phyloP scores from a whole-genome alignment of 2,888 invertebrate genomes.

The Phalangium opilio region DNA sequence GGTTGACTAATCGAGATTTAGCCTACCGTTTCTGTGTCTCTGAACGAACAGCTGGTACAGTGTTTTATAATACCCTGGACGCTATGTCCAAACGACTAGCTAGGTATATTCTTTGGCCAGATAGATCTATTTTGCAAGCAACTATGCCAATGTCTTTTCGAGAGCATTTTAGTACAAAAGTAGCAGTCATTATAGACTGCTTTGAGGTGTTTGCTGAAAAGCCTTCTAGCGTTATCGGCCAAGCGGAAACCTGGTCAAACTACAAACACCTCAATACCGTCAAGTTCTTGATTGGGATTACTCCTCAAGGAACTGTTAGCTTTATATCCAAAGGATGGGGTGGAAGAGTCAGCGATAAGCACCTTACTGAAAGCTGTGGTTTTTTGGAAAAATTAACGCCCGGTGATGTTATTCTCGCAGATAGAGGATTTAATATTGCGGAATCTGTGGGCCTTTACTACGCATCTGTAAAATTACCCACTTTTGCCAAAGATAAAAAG shows the following conservation, averaged over 20 bases:
- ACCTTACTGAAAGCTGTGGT: constrained; percentile 15
- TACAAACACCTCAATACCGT: constrained; percentile 22
- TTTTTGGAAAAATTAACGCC: constrained; percentile 17
- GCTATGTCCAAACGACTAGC: too few relatives aligned
- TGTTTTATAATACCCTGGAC: too few relatives aligned
- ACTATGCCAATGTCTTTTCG: neutral
- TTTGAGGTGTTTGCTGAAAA: neutral
- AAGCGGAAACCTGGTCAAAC: constrained; percentile 17
- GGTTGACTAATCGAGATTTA: too few relatives aligned
- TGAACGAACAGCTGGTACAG: too few relatives aligned
- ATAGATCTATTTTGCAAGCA: constrained; percentile 16
- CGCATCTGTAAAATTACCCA: constrained; percentile 15
- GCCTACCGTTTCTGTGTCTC: too few relatives aligned
- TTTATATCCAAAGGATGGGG: constrained; percentile 22
- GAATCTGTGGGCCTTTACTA: constrained; percentile 2
- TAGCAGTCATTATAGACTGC: constrained; percentile 1
- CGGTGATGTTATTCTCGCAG: constrained; percentile 19
- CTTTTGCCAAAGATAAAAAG: constrained; percentile 6
- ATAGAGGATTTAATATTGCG: constrained; percentile 19
- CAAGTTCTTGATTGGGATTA: constrained; percentile 22
- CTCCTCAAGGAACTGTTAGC: constrained; percentile 19
- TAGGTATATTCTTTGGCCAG: neutral
- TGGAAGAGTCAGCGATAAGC: constrained; percentile 20
- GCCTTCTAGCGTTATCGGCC: constrained; percentile 2
- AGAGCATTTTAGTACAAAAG: neutral